Percentiles rank a stretch among this genome's conserved stretches.
Evolutionary conservation across 2,888 invertebrate genomes (phyloP).

Genomic region (Leptopterna dolabrata): DNA sequence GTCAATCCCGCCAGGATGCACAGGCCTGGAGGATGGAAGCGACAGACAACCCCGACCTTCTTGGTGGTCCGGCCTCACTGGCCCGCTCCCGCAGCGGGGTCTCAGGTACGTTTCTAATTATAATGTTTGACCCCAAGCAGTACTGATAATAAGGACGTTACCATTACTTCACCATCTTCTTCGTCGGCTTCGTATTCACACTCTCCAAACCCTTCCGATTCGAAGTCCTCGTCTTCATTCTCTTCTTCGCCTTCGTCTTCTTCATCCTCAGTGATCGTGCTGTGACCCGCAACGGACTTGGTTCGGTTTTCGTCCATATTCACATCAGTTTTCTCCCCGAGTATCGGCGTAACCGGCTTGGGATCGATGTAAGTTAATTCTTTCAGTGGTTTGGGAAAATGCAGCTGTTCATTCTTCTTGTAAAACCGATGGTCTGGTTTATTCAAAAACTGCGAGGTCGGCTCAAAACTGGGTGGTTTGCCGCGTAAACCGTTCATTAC

Average conservation of each 20-base stretch:
- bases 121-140: no score
- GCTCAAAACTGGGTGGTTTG: background rate
- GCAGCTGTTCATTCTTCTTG: background rate
- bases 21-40: no score
- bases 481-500: background rate
- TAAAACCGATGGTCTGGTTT: background rate
- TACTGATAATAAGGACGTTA: no score
- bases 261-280: background rate
- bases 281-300: background rate
- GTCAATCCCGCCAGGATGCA: no score
- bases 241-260: background rate
- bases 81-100: no score
- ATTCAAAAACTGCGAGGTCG: background rate
- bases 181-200: background rate
- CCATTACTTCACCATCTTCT: background rate
- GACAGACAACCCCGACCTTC: no score
- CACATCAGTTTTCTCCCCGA: background rate
- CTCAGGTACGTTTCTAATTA: no score
- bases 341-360: constrained; percentile 2
- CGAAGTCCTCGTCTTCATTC: background rate
- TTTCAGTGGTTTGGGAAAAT: background rate
- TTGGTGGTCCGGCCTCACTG: no score
- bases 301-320: background rate
- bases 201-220: background rate
- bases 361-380: background rate